A percentile compares a stretch with the other conserved stretches of the same genome.
Evolutionary conservation across 2,888 invertebrate species (phyloP).

Genomic region (Limnephilus rhombicus): DNA sequence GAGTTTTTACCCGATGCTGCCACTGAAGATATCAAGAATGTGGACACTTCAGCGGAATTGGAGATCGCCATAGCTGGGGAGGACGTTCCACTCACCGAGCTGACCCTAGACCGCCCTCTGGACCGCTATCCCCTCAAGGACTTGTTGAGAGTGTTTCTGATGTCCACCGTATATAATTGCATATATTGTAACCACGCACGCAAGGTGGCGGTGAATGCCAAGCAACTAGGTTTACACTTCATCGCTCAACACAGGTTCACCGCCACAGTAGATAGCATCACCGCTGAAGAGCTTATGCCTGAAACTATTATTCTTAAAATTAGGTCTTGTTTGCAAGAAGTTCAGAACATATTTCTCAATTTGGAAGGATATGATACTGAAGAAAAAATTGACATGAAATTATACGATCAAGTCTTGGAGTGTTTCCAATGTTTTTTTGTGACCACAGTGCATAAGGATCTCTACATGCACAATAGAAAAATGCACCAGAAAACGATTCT

Average conservation of each 20-base stretch:
- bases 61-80: conserved; percentile 78
- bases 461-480: conserved; percentile 91
- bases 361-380: conserved; percentile 83
- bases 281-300: conserved; percentile 85
- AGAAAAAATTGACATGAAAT: conserved; percentile 77
- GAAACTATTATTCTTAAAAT: conserved; percentile 84
- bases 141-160: conserved; percentile 85
- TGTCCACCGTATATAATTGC: conserved; percentile 83
- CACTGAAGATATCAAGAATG: conserved; percentile 42
- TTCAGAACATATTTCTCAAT: conserved; percentile 84
- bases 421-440: conserved; percentile 92
- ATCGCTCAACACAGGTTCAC: conserved; percentile 88
- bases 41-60: conserved; percentile 69
- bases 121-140: conserved; percentile 86
- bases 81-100: conserved; percentile 83
- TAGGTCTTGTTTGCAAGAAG: conserved; percentile 79
- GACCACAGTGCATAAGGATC: conserved; percentile 88
- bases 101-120: conserved; percentile 85
- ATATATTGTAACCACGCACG: conserved; percentile 92
- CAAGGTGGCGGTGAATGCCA: conserved; percentile 90
- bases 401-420: conserved; percentile 85
- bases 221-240: conserved; percentile 88
- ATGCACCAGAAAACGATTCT: conserved; percentile 91
- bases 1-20: conserved; percentile 41
- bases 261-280: conserved; percentile 87